Evolutionary conservation across 2,797 vertebrate species (phyloP), one percentile per base, ranked within the genome.

Genomic region (Menidia menidia): DNA sequence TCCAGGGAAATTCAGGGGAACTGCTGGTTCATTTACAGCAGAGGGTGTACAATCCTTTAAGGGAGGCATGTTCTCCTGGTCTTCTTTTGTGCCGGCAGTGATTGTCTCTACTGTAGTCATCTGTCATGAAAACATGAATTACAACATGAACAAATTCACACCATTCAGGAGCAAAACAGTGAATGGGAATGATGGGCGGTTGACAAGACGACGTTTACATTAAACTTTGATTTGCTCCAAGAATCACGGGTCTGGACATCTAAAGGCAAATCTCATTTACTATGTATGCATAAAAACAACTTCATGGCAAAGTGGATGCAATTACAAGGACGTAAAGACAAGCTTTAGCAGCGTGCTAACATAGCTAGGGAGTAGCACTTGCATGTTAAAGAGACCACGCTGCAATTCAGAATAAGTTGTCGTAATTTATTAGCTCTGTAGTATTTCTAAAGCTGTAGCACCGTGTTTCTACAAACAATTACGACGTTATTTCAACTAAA

Each of bases 1-100:
- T 19, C 65, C 71, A 0, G 78, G 79, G 80, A 94, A 94, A 66
- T 93, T 84, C 13, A 88, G 4, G 7, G 76, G 58, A 14, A 56
- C 16, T 31, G 56, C 51, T 30, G 14, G 19, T 15, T 76, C 71
- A n/a, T 62, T 53, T 64, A 59, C 39, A 31, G 60, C 71, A 3
- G 58, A 15, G 30, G 60, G 4, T 14, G 60, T 32, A 1, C 75
- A 59, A 42, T 75, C 67, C 39, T 67, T 71, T 51, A 58, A 30
- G 3, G 78, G 41, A 6, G 82, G 31, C 15, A 31, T 32, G 2
- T 16, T 51, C 67, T 71, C 56, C 56, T 75, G 69, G n/a, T 65
- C 64, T 18, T 41, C 84, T 3, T 72, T 33, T 1, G 71, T 11
- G 58, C 12, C 39, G 16, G 32, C 35, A 10, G 60, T 12, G 48